Evolutionary conservation across 1,140 invertebrate species (phyloP), one percentile per base, ranked within the genome.

Genomic region (Ips nitidus): DNA sequence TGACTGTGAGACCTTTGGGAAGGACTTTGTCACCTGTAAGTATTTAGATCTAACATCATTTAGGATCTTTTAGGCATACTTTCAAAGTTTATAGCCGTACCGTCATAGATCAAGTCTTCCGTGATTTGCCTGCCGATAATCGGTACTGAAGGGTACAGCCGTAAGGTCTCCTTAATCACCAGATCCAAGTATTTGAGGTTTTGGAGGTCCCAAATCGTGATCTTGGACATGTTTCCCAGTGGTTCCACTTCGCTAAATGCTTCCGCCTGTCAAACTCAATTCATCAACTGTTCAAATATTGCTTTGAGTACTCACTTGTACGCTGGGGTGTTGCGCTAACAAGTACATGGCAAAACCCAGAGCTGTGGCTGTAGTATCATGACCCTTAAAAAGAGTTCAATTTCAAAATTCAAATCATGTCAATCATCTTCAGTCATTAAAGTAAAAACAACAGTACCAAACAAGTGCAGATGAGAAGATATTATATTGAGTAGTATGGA

Each of bases 301-400:
- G 22, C 22, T 22, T 22, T 22, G 22, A 22, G 22, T 22, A 61
- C 70, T 73, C 83, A 69, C 71, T 47, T 72, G 83, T 52, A 80
- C 77, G 37, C 84, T 82, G 8, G 80, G 80, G 78, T 86, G 76
- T 42, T 80, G 80, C 2, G 86, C 83, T 36, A 88, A 74, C 69
- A 82, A 82, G 64, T 84, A 84, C 6, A 87, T 79, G 39, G 80
- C 76, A 75, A 85, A 87, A 41, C 76, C 78, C 2, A 89, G 82
- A 3, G 82, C 89, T 6, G 87, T 84, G 0, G 89, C 85, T 1
- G 90, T 91, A 6, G 91, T 94, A 75, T 94, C 91, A 75, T 93
- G 59, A 7, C 59, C 59, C 59, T 61, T n/a, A 43, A 61, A 61
- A 3, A 81, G 59, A 41, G n/a, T 59, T 59, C 37, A 59, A 53